phyloP scores from a whole-genome alignment of 2,888 invertebrate species.

The Drosophila borealis region DNA sequence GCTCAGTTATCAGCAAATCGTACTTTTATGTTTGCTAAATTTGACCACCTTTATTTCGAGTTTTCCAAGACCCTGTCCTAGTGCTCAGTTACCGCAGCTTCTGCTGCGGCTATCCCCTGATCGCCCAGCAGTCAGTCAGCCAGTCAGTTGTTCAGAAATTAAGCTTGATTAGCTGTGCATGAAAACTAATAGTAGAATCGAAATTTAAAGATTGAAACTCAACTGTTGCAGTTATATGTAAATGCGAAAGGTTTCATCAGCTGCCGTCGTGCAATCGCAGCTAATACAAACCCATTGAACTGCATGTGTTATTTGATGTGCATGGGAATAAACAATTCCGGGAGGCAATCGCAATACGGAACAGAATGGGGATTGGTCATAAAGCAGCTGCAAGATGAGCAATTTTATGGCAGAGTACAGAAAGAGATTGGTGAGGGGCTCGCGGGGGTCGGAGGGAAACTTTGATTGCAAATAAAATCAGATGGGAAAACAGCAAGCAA shows the following conservation, averaged over 20 bases:
- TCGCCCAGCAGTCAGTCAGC: too few species aligned
- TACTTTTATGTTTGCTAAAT: too few species aligned
- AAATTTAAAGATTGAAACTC: not conserved
- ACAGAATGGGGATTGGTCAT: constrained; percentile 30
- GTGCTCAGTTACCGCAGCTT: too few species aligned
- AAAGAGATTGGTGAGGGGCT: not conserved
- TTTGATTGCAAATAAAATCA: constrained; percentile 62
- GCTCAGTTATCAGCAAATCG: too few species aligned
- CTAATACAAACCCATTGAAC: constrained; percentile 28
- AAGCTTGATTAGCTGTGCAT: too few species aligned
- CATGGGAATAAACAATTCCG: constrained; percentile 40
- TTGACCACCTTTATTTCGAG: too few species aligned
- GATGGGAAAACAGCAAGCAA: constrained; percentile 24
- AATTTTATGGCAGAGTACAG: constrained; percentile 41
- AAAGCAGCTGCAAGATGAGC: constrained; percentile 44
- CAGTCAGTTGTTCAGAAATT: too few species aligned
- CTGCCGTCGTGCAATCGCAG: constrained; percentile 20
- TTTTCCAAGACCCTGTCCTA: too few species aligned
- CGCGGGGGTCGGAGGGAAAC: constrained; percentile 35
- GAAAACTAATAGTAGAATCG: too few species aligned
- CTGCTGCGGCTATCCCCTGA: too few species aligned
- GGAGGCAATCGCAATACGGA: constrained; percentile 30
- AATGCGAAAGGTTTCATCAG: constrained; percentile 19
- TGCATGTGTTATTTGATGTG: constrained; percentile 46
- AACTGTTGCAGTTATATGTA: constrained; percentile 5